These are phyloP conservation scores for Argyresthia albistria DNA, from an alignment of 2,888 invertebrate species.

Conservation along the genomic window DNA sequence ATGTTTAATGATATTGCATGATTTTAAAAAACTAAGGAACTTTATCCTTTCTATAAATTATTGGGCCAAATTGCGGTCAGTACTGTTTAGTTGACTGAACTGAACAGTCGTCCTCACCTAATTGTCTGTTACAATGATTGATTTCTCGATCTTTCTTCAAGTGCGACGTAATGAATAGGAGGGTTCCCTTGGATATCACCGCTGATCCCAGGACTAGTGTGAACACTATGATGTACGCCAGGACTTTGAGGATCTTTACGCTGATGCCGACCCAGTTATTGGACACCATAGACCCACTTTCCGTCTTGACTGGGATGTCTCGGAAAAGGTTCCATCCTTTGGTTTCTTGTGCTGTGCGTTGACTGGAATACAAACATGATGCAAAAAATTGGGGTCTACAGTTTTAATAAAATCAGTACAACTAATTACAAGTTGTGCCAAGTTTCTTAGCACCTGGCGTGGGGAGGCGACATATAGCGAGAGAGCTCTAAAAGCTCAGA, in stretches of 20 bases:
- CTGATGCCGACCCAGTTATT: slow-evolving; percentile 74
- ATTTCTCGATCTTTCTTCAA: slow-evolving; percentile 68
- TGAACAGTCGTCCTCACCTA: slow-evolving; percentile 27
- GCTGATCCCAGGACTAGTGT: slow-evolving; percentile 76
- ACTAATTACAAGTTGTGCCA: too few relatives aligned
- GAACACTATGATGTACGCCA: slow-evolving; percentile 80
- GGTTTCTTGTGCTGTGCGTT: slow-evolving; percentile 66
- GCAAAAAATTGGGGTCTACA: neutral
- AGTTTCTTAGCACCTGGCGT: too few relatives aligned
- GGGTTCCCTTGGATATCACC: slow-evolving; percentile 80
- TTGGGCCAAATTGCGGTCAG: too few relatives aligned
- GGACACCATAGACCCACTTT: slow-evolving; percentile 78
- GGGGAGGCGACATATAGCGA: too few relatives aligned
- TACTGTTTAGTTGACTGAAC: too few relatives aligned
- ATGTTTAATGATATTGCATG: too few relatives aligned
- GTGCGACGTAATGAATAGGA: slow-evolving; percentile 82
- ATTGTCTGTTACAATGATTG: slow-evolving; percentile 71
- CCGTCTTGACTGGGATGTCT: slow-evolving; percentile 77
- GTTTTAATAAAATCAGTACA: neutral
- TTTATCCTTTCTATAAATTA: too few relatives aligned
- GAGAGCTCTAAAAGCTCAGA: too few relatives aligned
- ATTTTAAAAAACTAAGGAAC: too few relatives aligned
- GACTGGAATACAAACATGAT: slow-evolving; percentile 30
- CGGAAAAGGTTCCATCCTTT: slow-evolving; percentile 87
- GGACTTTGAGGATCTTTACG: slow-evolving; percentile 76